phyloP scores from a whole-genome alignment of 2,113 vertebrate genomes.

The Gopherus flavomarginatus region DNA sequence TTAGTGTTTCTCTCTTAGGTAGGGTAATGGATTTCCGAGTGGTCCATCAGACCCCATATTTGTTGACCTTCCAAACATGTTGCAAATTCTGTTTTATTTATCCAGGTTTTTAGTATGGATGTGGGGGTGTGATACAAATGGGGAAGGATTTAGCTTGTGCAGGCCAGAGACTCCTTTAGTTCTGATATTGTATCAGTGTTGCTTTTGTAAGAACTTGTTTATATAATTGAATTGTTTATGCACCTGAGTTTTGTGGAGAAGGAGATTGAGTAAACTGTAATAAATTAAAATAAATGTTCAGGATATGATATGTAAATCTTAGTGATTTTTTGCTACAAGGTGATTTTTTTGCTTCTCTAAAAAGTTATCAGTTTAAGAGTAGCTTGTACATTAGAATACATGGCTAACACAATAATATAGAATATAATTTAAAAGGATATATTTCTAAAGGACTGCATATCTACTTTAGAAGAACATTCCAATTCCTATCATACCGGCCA shows the following conservation, averaged over 20 bases:
- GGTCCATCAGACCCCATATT: background rate
- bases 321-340: background rate
- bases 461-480: slow-evolving; percentile 71
- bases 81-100: background rate
- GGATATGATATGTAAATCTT: background rate
- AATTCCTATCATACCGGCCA: slow-evolving; percentile 80
- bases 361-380: slow-evolving; percentile 65
- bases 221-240: background rate
- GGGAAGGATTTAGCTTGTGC: background rate
- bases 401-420: slow-evolving; percentile 47
- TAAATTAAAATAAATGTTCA: background rate
- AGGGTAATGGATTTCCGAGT: background rate
- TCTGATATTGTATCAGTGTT: background rate
- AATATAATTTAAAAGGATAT: slow-evolving; percentile 55
- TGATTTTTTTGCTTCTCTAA: slow-evolving; percentile 15
- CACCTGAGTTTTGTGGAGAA: background rate
- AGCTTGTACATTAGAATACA: slow-evolving; percentile 1
- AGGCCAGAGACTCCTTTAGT: background rate
- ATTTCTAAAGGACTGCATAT: slow-evolving; percentile 52
- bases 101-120: background rate
- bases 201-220: background rate
- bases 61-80: background rate
- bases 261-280: background rate
- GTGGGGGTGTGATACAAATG: background rate
- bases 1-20: background rate